Conservation (phyloP, 1,140 invertebrate genomes). For the Musca domestica region DNA sequence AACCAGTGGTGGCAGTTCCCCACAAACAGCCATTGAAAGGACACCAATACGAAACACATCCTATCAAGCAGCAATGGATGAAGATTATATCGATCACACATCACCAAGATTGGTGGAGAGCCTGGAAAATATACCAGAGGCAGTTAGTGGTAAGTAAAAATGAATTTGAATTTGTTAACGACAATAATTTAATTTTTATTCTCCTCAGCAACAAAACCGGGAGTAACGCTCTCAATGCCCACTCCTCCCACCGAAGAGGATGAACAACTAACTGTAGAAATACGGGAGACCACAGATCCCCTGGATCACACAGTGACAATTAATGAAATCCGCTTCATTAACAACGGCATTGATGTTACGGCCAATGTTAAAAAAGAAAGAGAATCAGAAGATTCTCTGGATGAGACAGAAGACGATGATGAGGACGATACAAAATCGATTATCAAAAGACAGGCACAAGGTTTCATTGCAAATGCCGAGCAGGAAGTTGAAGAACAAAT, state of each 20-base stretch:
- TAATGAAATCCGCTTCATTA: conserved; percentile 51
- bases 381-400: conserved; percentile 10
- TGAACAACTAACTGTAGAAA: conserved; percentile 46
- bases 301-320: conserved; percentile 43
- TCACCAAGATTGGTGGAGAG: conserved; percentile 42
- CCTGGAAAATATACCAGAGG: conserved; percentile 42
- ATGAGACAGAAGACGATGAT: not conserved
- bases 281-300: conserved; percentile 43
- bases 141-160: conserved; percentile 24
- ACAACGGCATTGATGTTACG: conserved; percentile 51
- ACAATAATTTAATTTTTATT: no score
- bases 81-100: conserved; percentile 42
- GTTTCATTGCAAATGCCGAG: not conserved
- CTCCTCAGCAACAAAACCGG: not conserved
- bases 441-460: not conserved
- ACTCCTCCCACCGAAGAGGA: conserved; percentile 48
- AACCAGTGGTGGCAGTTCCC: conserved; percentile 40
- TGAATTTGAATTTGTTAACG: no score
- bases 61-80: conserved; percentile 46
- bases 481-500: not conserved
- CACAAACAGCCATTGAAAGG: conserved; percentile 39
- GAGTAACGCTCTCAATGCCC: conserved; percentile 33
- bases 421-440: not conserved
- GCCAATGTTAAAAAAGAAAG: conserved; percentile 34
- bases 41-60: conserved; percentile 47